A percentile compares a stretch with the other conserved stretches of the same genome.
phyloP scores from a whole-genome alignment of 2,888 invertebrate species.

The Folsomia candida region DNA sequence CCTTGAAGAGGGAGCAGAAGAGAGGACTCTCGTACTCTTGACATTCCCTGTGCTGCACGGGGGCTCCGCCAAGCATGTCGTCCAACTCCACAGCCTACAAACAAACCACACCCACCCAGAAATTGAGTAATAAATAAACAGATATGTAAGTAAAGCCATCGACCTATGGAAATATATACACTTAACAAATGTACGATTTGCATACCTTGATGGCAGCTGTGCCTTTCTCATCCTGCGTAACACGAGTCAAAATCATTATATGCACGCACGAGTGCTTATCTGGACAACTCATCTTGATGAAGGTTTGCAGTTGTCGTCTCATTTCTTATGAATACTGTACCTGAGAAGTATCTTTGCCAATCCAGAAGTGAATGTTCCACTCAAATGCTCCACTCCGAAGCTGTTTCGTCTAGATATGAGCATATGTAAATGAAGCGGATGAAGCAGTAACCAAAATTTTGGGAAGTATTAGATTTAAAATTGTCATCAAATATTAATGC shows the following conservation, averaged over 20 bases:
- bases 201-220: constrained; percentile 58
- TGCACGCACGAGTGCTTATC: not conserved
- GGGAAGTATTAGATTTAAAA: too few relatives aligned
- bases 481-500: too few relatives aligned
- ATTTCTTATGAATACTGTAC: constrained; percentile 48
- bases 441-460: not conserved
- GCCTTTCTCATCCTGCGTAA: constrained; percentile 58
- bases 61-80: constrained; percentile 75
- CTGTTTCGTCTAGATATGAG: constrained; percentile 44
- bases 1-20: constrained; percentile 72
- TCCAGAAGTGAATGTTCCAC: constrained; percentile 58
- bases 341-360: constrained; percentile 56
- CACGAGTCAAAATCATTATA: not conserved
- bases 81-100: constrained; percentile 72
- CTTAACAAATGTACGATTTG: too few relatives aligned
- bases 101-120: too few relatives aligned
- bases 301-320: too few relatives aligned
- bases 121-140: constrained; percentile 54
- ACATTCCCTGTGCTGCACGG: constrained; percentile 81
- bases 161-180: constrained; percentile 21
- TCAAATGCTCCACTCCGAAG: constrained; percentile 51
- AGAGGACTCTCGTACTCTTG: constrained; percentile 78
- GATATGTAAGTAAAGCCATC: not conserved
- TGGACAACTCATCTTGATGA: too few relatives aligned
- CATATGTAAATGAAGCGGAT: not conserved